A percentile compares a stretch with the other conserved stretches of the same genome.
These are phyloP conservation scores for Pelobates cultripes DNA, from an alignment of 2,797 vertebrate species.

Conservation along the genomic window DNA sequence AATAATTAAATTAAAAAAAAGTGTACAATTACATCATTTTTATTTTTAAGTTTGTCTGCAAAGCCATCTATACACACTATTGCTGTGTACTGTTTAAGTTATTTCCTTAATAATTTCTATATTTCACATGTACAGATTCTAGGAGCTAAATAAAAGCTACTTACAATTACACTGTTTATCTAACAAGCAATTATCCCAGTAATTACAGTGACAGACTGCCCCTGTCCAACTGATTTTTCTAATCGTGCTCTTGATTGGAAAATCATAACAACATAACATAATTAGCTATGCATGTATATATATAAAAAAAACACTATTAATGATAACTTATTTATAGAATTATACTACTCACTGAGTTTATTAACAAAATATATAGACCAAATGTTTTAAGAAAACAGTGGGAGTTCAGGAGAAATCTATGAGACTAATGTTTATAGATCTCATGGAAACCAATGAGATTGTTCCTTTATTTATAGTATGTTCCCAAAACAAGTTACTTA, in stretches of 20 bases:
- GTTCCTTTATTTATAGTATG: too few species aligned
- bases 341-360: background rate
- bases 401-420: too few species aligned
- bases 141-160: slow-evolving; percentile 2
- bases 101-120: too few species aligned
- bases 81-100: too few species aligned
- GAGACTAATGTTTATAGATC: too few species aligned
- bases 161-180: slow-evolving; percentile 33
- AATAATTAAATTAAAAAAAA: too few species aligned
- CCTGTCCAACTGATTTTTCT: slow-evolving; percentile 14
- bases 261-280: slow-evolving; percentile 28
- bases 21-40: too few species aligned
- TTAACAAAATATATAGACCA: background rate
- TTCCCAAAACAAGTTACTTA: too few species aligned
- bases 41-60: too few species aligned
- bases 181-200: slow-evolving; percentile 26
- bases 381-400: background rate
- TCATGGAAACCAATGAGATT: too few species aligned
- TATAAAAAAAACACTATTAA: background rate
- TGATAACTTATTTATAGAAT: too few species aligned
- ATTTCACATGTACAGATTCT: background rate
- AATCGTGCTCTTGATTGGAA: slow-evolving; percentile 18
- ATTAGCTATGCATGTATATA: slow-evolving; percentile 15
- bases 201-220: slow-evolving; percentile 23
- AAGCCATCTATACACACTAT: too few species aligned